Evolutionary conservation across 2,797 vertebrate genomes (phyloP), one percentile per base, ranked within the genome.

Genomic region (Novumbra hubbsi): DNA sequence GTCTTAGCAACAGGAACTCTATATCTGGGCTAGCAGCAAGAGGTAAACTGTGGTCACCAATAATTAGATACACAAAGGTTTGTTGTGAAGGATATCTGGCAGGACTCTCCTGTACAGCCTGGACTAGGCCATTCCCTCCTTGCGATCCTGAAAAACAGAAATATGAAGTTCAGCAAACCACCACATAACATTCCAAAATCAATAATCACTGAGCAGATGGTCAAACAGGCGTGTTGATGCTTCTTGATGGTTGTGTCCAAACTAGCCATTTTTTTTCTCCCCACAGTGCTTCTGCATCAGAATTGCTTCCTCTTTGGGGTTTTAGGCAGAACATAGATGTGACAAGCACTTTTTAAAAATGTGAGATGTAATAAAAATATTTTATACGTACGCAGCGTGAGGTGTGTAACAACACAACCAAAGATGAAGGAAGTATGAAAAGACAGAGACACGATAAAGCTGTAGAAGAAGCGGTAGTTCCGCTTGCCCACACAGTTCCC

Each of bases 371-470:
- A 14, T 45, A 45, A 45, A 45, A 11, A 12, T 9, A 45, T 6
- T 45, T 45, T 2, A 65, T 81, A 95, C 97, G 94, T 88, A 99
- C 97, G 95, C 80, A 99, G 90, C 0, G 94, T 95, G 64, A 99
- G 94, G 91, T 99, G 97, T 64, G 96, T 96, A 88, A 98, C 89
- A 72, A 98, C 97, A 0, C 96, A 97, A 76, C 96, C 96, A 68
- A 99, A 97, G 88, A 99, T 98, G 92, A 98, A 98, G 87, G 96
- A 95, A 0, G 96, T 98, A 83, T 98, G 93, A 89, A 98, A 98
- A 63, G 96, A 97, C 80, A 99, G 94, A 27, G 97, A 98, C 81
- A 99, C 94, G 84, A 98, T 96, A 86, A 99, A 99, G 73, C 94
- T 95, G 34, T 99, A 99, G 92, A 99, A 99, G 92, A 96, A 98